Conservation (phyloP, 2,113 vertebrate species). For the Scartelaos histophorus region DNA sequence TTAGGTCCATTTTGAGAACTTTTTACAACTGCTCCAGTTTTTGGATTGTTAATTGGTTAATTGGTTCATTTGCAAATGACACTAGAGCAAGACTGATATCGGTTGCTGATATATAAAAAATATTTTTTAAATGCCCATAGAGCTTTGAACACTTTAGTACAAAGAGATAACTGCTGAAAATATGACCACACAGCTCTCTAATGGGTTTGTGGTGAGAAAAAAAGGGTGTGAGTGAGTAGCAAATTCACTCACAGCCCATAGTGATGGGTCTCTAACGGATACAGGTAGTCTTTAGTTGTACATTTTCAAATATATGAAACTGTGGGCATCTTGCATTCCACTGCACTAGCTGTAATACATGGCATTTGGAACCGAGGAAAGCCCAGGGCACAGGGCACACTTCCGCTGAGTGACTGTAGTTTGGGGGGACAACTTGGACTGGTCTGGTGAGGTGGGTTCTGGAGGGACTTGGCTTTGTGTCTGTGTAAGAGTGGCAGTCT, state of each 20-base stretch:
- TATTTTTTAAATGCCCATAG: no score
- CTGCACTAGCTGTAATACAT: conserved; percentile 45
- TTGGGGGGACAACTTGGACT: conserved; percentile 30
- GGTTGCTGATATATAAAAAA: no score
- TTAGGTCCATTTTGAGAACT: not conserved
- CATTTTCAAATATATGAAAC: not conserved
- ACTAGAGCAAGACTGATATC: no score
- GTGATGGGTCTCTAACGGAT: no score
- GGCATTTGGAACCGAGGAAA: conserved; percentile 26
- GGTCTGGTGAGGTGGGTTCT: conserved; percentile 35
- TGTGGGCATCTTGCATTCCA: conserved; percentile 17
- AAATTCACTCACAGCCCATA: no score
- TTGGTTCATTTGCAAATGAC: no score
- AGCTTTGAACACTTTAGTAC: no score
- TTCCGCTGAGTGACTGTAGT: conserved; percentile 37
- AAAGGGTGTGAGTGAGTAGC: no score
- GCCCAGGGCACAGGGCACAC: conserved; percentile 45
- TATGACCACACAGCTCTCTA: no score
- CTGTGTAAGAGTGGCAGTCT: conserved; percentile 71
- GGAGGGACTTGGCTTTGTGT: conserved; percentile 50
- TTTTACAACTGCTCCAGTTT: not conserved
- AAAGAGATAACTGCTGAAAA: no score
- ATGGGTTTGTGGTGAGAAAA: no score
- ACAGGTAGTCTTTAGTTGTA: conserved; percentile 30
- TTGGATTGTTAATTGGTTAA: no score